Base-by-base conservation (phyloP, 2,888 invertebrate genomes). In the Eretmocerus hayati region DNA sequence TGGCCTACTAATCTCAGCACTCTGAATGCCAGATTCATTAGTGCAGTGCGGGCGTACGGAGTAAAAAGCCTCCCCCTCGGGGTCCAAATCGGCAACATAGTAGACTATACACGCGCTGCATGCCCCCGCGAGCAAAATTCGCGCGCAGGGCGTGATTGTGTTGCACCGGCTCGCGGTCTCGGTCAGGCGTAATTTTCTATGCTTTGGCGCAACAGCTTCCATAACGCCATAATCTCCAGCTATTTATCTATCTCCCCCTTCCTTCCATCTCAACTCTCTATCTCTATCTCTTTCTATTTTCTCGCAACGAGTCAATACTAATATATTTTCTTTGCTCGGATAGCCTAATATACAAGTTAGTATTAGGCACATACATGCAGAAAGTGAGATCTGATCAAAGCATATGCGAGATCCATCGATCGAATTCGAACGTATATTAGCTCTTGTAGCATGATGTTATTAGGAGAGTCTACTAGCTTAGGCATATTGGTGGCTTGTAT, bases 221-320 rank as follows among this genome's bases (percentile, higher is more conserved):
- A 37, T 33, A 45, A 44, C 50, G 46, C 42, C 48, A 58, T 60
- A 59, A 64, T 62, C 59, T 56, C 53, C 40, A 41, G 42, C 56
- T 54, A 58, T 58, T 60, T 58, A 57, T 59, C 56, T 56, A 32
- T 44, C 48, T 36, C 40, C 41, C 26, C 8, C 26, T 6, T 11
- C 11, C 26, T 6, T 11, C 26, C 8, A 11, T 6, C 26, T 11
- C 26, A 11, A 11, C 26, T n/a, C 9, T 59, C 56, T 56, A 32
- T 44, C 48, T 36, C 40, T 41, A 6, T 6, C 26, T 6, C 26
- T 26, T 11, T 6, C 26, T 11, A 11, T 6, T 6, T 11, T 11
- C 26, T 6, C 8, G 8, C 58, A 59, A 58, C 60, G 56, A 62
- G 61, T 62, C 62, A 62, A 64, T 62, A 62, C 62, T 60, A 58